These are phyloP conservation scores for Rissa tridactyla DNA, from an alignment of 2,113 vertebrate species.

Conservation along the genomic window DNA sequence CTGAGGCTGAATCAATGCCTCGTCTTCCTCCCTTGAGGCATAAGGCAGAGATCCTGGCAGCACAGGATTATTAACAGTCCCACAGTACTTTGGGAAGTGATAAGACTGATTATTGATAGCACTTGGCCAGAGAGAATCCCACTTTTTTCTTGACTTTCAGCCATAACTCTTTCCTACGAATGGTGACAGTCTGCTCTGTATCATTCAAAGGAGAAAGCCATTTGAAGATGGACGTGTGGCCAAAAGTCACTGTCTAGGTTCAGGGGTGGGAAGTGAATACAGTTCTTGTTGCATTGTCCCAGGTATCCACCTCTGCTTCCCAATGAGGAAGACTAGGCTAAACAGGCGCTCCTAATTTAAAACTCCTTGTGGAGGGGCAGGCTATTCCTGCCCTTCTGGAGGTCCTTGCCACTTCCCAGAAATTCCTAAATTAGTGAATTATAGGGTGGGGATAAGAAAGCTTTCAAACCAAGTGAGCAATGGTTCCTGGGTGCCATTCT, in stretches of 20 bases:
- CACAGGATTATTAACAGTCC: background rate
- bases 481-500: background rate
- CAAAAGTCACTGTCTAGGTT: background rate
- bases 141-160: background rate
- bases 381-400: background rate
- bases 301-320: background rate
- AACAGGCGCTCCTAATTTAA: background rate
- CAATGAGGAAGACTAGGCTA: background rate
- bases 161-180: background rate
- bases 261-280: background rate
- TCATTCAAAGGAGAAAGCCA: background rate
- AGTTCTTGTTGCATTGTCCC: background rate
- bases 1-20: background rate
- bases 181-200: background rate
- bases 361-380: background rate
- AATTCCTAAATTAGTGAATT: background rate
- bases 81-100: background rate
- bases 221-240: background rate
- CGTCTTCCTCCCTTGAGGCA: slow-evolving; percentile 3
- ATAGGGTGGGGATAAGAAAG: background rate
- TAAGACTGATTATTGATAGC: background rate
- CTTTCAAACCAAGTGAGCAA: background rate
- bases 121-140: background rate
- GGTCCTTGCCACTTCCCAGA: background rate
- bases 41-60: background rate